Evolutionary conservation across 2,888 invertebrate species (phyloP), one percentile per base, ranked within the genome.

Genomic region (Sesia bembeciformis): DNA sequence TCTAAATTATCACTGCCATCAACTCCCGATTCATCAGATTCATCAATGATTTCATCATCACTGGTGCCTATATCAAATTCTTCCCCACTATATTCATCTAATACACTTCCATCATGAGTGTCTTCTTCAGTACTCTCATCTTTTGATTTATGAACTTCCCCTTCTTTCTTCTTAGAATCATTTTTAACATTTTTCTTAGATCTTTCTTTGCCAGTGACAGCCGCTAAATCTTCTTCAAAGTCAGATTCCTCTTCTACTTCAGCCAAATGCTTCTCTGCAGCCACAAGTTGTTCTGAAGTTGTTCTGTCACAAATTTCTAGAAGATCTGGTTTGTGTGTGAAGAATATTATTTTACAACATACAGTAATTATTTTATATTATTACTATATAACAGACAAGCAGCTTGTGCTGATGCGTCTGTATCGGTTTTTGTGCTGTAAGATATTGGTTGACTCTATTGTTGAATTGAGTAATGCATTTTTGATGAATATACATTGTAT

Each of bases 221-320:
- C 76, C 49, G 90, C 91, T 54, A 92, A 80, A 67, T 93, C 92
- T 66, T 93, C 91, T 56, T 92, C 93, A 73, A 93, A 93, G 68
- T 94, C 93, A 52, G 86, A 88, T 57, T 90, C 90, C 0, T 81
- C 88, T 60, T 91, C 91, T 4, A 90, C 90, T 72, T 92, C 90
- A 46, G 91, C 85, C 40, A 93, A 74, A 70, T 93, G 91, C 65
- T 92, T 91, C 67, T 93, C 92, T 7, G 91, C 91, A 55, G 91
- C 90, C 3, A 91, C 90, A 51, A 91, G 90, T 62, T 90, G 87
- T 70, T 92, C 91, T 64, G 93, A 89, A 57, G 92, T 93, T 54
- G 93, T 90, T 57, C 91, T 87, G 66, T 95, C 93, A 76, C 95
- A 95, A 56, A 94, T 91, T 82, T 95, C 95, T 65, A 95, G 84